Percentiles rank a stretch among this genome's conserved stretches.
Evolutionary conservation across 2,797 vertebrate genomes (phyloP).

Genomic region (Tragelaphus eurycerus): DNA sequence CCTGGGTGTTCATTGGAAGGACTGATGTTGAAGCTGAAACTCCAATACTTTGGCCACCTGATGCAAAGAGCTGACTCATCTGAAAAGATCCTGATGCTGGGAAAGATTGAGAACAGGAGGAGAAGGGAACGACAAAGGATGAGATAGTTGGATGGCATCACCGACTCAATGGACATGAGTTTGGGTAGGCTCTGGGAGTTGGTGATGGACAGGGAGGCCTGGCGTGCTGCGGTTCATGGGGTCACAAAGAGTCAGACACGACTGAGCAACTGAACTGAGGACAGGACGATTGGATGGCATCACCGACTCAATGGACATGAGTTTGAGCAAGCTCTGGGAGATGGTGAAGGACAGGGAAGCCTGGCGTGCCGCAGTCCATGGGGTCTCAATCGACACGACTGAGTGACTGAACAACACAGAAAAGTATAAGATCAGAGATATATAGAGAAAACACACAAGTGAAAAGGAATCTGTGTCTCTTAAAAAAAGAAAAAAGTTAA

Average conservation of each 20-base stretch:
- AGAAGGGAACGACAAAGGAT: not conserved
- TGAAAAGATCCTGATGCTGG: not conserved
- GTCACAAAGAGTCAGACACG: not conserved
- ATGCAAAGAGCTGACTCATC: not conserved
- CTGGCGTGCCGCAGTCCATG: not conserved
- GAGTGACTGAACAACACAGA: not conserved
- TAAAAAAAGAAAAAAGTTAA: not conserved
- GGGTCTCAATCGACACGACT: not conserved
- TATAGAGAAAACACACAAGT: not conserved
- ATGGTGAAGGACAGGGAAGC: not conserved
- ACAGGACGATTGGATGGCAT: not conserved
- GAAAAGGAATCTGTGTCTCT: not conserved
- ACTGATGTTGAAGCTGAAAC: not conserved
- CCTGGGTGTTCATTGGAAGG: not conserved
- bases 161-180: not conserved
- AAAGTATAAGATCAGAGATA: not conserved
- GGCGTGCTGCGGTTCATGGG: rapidly evolving
- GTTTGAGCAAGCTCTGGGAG: not conserved
- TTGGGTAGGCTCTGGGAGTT: not conserved
- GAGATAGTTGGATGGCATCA: not conserved
- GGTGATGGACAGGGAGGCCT: not conserved
- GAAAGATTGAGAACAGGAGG: not conserved
- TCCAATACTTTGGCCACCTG: not conserved
- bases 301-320: not conserved
- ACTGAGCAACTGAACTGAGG: not conserved